Conservation (phyloP, 2,797 vertebrate genomes). For the Phoeniculus purpureus region DNA sequence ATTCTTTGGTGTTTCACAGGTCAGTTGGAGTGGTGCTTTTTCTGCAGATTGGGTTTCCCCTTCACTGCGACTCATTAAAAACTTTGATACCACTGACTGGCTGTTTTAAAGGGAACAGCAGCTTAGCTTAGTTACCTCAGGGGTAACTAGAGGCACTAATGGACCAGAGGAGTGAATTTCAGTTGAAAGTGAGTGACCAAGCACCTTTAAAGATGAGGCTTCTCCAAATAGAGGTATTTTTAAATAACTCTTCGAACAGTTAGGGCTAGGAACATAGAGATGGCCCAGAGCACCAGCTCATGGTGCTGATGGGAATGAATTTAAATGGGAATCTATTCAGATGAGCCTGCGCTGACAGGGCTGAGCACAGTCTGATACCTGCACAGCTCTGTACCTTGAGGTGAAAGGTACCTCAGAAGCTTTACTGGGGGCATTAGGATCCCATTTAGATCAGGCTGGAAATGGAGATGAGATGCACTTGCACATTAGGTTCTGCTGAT, state of each 20-base stretch:
- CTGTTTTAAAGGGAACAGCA: not conserved
- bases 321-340: not conserved
- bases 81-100: not conserved
- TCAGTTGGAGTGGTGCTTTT: not conserved
- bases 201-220: not conserved
- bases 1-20: conserved; percentile 35
- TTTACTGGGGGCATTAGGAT: not conserved
- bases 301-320: not conserved
- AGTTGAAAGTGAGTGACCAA: not conserved
- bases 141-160: not conserved
- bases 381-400: not conserved
- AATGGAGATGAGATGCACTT: not conserved
- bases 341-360: not conserved
- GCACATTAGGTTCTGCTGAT: not conserved
- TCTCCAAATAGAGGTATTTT: not conserved
- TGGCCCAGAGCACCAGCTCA: not conserved
- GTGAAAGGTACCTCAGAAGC: not conserved
- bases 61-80: not conserved
- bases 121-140: not conserved
- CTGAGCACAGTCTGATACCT: not conserved
- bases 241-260: not conserved
- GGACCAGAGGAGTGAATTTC: not conserved
- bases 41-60: conserved; percentile 26
- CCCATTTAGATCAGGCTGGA: not conserved
- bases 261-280: not conserved